Percentiles rank a stretch among this genome's conserved stretches.
phyloP scores from a whole-genome alignment of 2,113 vertebrate genomes.

The Ameiurus melas region DNA sequence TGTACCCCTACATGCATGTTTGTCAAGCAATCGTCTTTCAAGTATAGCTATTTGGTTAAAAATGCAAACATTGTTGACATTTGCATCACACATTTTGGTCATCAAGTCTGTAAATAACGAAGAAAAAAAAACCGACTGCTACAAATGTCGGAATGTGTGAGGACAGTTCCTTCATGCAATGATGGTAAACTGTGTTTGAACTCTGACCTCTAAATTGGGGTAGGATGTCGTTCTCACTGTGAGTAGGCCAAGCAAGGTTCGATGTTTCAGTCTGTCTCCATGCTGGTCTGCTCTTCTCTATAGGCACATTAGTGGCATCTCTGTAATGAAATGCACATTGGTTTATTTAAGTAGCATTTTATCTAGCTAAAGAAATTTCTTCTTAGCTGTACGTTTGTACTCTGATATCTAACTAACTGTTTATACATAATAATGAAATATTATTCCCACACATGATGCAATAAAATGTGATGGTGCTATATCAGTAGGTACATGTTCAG shows the following conservation, averaged over 20 bases:
- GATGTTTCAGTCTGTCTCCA: slow-evolving; percentile 69
- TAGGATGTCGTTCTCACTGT: slow-evolving; percentile 81
- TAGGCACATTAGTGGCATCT: slow-evolving; percentile 86
- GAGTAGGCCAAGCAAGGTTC: slow-evolving; percentile 80
- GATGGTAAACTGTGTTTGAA: background rate
- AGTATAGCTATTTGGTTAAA: background rate
- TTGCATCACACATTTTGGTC: background rate
- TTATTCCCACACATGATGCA: background rate
- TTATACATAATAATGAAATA: background rate
- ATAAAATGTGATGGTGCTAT: background rate
- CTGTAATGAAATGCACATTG: slow-evolving; percentile 58
- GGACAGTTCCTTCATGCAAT: background rate
- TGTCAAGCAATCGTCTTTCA: background rate
- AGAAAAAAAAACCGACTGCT: background rate
- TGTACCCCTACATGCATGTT: background rate
- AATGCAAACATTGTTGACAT: background rate
- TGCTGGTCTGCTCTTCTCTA: slow-evolving; percentile 85
- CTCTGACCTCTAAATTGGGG: slow-evolving; percentile 80
- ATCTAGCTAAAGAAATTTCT: background rate
- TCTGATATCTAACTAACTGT: background rate
- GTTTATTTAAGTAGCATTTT: background rate
- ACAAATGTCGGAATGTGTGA: background rate
- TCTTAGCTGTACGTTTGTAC: too few species aligned
- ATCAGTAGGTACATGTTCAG: background rate
- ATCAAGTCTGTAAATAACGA: background rate